Conservation (phyloP, 2,797 vertebrate genomes). For the Cyprinella venusta region DNA sequence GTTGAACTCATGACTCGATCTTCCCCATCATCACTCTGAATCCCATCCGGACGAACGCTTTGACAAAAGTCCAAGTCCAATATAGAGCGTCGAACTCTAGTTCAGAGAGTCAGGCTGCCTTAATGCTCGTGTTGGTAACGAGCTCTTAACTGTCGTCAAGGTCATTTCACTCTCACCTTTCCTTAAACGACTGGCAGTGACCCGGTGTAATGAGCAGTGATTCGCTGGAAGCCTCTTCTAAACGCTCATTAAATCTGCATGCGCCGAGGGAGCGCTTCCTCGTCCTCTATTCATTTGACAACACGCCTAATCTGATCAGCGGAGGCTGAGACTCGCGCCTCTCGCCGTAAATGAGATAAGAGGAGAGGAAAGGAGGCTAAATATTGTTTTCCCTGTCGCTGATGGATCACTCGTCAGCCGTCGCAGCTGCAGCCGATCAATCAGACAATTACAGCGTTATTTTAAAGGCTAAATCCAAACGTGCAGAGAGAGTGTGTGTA, state of each 20-base stretch:
- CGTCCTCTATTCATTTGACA: conserved; percentile 30
- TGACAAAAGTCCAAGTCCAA: neutral
- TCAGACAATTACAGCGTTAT: conserved; percentile 69
- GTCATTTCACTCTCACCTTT: conserved; percentile 60
- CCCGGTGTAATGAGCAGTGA: conserved; percentile 76
- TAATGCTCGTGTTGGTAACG: conserved; percentile 56
- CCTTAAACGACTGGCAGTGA: conserved; percentile 62
- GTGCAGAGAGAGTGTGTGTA: conserved; percentile 61
- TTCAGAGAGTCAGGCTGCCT: neutral
- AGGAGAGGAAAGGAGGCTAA: conserved; percentile 29
- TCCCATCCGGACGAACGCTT: too few species aligned
- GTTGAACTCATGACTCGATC: too few species aligned
- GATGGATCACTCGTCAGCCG: conserved; percentile 59
- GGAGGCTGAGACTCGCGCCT: neutral
- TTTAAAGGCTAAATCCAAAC: conserved; percentile 70
- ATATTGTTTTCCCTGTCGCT: conserved; percentile 40
- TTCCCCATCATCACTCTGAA: too few species aligned
- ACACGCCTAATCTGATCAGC: conserved; percentile 20
- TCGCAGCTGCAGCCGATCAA: conserved; percentile 75
- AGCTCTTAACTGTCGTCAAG: conserved; percentile 67
- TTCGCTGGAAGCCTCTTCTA: conserved; percentile 75
- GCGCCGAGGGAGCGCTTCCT: conserved; percentile 64
- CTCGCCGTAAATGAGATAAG: conserved; percentile 7
- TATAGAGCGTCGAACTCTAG: neutral
- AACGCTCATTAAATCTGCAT: conserved; percentile 76